These are phyloP conservation scores for Peromyscus polionotus DNA, from an alignment of 2,113 vertebrate genomes.

Conservation along the genomic window DNA sequence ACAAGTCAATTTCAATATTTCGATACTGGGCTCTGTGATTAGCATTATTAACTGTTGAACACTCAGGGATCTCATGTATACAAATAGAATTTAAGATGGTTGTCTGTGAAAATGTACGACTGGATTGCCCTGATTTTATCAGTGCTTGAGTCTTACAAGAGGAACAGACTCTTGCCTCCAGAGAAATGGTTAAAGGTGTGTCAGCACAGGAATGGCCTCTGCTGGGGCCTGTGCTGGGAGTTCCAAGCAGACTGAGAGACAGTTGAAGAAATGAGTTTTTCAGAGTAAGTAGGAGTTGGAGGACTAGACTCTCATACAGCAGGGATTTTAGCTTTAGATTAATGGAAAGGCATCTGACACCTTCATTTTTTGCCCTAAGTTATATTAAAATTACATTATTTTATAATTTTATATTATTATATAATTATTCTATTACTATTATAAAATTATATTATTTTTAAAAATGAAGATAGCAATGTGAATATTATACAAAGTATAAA, in stretches of 20 bases:
- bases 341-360: not conserved
- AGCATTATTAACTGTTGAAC: not conserved
- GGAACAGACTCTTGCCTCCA: not conserved
- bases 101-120: not conserved
- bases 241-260: too few relatives aligned
- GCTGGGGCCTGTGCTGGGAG: not conserved
- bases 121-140: not conserved
- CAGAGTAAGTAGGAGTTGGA: not conserved
- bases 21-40: not conserved
- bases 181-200: not conserved
- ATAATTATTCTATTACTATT: too few relatives aligned
- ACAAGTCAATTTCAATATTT: not conserved
- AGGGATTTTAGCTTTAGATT: not conserved
- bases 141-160: not conserved
- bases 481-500: not conserved
- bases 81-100: not conserved
- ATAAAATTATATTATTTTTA: not conserved
- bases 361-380: not conserved
- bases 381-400: too few relatives aligned
- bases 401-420: too few relatives aligned
- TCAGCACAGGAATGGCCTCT: fast-evolving
- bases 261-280: not conserved
- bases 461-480: not conserved
- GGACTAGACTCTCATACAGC: fast-evolving
- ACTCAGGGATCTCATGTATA: not conserved